phyloP scores from a whole-genome alignment of 2,797 vertebrate species.

The Girardinus metallicus region DNA sequence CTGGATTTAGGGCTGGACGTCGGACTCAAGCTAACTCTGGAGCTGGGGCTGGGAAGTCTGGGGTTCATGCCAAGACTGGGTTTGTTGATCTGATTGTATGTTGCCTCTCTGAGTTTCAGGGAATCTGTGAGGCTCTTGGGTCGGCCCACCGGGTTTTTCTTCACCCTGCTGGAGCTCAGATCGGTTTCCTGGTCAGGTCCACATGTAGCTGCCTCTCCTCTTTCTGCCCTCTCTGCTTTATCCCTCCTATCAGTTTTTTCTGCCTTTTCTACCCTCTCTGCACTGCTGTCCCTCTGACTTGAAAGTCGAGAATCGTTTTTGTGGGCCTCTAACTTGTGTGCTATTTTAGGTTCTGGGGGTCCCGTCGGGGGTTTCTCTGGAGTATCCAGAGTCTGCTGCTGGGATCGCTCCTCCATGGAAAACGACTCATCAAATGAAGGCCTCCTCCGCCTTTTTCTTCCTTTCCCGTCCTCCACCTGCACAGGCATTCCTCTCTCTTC shows the following conservation, averaged over 20 bases:
- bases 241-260: slow-evolving; percentile 72
- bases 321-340: slow-evolving; percentile 78
- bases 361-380: slow-evolving; percentile 77
- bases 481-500: slow-evolving; percentile 77
- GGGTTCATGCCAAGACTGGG: slow-evolving; percentile 44
- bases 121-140: slow-evolving; percentile 75
- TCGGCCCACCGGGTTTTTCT: slow-evolving; percentile 84
- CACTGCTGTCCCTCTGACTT: slow-evolving; percentile 58
- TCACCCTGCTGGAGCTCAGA: slow-evolving; percentile 76
- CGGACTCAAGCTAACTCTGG: slow-evolving; percentile 59
- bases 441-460: slow-evolving; percentile 80
- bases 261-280: slow-evolving; percentile 62
- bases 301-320: slow-evolving; percentile 71
- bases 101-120: slow-evolving; percentile 76
- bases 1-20: slow-evolving; percentile 68
- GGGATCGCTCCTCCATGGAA: slow-evolving; percentile 82
- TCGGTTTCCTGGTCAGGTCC: slow-evolving; percentile 64
- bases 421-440: slow-evolving; percentile 87
- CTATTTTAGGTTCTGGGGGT: slow-evolving; percentile 77
- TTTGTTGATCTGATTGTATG: slow-evolving; percentile 63
- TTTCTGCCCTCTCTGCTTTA: slow-evolving; percentile 61
- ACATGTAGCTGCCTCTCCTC: slow-evolving; percentile 53
- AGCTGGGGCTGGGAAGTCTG: slow-evolving; percentile 63
- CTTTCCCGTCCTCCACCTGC: slow-evolving; percentile 78
- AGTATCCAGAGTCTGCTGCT: slow-evolving; percentile 74